Evolutionary conservation across 2,113 vertebrate genomes (phyloP).

Genomic region (Microtus richardsoni): DNA sequence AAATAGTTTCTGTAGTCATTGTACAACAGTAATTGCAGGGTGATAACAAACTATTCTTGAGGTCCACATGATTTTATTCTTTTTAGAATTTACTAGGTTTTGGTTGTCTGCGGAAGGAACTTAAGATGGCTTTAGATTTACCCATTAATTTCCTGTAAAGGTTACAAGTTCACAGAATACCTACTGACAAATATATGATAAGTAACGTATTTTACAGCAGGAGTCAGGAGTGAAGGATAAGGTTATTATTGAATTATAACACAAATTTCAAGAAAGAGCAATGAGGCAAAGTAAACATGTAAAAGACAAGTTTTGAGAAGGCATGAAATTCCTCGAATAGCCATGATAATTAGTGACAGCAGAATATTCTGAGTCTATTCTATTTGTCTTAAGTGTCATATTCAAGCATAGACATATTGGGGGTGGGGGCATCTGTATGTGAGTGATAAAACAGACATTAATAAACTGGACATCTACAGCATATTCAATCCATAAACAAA

Average conservation of each 20-base stretch:
- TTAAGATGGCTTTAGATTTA: not conserved
- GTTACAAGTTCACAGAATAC: not conserved
- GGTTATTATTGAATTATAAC: not conserved
- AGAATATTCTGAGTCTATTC: conserved; percentile 12
- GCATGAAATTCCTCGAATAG: not conserved
- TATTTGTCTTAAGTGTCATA: not conserved
- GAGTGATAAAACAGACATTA: not conserved
- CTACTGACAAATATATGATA: not conserved
- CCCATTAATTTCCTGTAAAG: not conserved
- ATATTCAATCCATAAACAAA: not conserved
- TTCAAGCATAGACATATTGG: too few species aligned
- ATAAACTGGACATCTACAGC: not conserved
- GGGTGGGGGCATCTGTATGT: not conserved
- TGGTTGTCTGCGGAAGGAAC: not conserved
- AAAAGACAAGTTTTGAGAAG: not conserved
- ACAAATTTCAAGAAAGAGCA: not conserved
- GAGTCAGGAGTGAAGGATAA: not conserved
- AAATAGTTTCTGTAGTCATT: not conserved
- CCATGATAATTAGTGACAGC: not conserved
- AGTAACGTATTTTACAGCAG: not conserved
- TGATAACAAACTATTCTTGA: not conserved
- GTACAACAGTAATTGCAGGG: not conserved
- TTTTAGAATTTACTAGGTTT: not conserved
- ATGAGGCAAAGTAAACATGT: not conserved
- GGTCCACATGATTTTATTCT: not conserved